Percentiles rank a stretch among this genome's conserved stretches.
Conservation (phyloP, 2,113 vertebrate genomes). For the Abramis brama region DNA sequence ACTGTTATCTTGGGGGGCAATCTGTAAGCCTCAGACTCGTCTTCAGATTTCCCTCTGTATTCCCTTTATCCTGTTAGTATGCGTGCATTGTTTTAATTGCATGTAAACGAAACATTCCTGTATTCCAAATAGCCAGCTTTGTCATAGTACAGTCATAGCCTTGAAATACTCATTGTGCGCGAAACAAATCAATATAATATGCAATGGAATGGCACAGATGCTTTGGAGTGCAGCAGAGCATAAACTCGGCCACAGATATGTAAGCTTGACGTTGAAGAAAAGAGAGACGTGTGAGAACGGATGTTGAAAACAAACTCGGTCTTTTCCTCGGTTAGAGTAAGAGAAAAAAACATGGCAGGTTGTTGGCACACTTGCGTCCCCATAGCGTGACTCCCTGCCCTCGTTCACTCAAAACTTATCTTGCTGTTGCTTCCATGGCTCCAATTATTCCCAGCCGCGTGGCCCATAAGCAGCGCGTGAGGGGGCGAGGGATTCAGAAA, state of each 20-base stretch:
- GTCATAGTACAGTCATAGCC: not conserved
- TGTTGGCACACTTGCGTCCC: constrained; percentile 20
- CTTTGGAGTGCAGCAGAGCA: not conserved
- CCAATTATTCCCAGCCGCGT: constrained; percentile 54
- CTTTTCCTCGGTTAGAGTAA: not conserved
- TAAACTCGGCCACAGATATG: not conserved
- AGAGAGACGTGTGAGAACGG: constrained; percentile 3
- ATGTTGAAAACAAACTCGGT: not conserved
- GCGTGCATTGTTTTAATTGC: constrained; percentile 42
- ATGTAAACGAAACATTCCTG: constrained; percentile 41
- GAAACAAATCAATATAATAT: constrained; percentile 11
- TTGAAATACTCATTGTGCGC: not conserved
- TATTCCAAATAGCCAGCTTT: constrained; percentile 36
- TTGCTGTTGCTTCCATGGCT: constrained; percentile 45
- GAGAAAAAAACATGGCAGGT: constrained; percentile 13
- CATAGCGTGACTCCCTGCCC: constrained; percentile 63
- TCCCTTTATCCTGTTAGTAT: constrained; percentile 24
- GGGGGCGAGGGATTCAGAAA: not conserved
- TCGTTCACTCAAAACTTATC: constrained; percentile 55
- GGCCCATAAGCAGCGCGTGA: constrained; percentile 48
- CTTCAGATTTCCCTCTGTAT: not conserved
- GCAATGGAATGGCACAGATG: not conserved
- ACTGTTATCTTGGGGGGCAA: constrained; percentile 67
- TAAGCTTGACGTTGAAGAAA: constrained; percentile 3
- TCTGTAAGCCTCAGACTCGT: constrained; percentile 53